phyloP scores from a whole-genome alignment of 2,797 vertebrate species.

The Hydrophis major region DNA sequence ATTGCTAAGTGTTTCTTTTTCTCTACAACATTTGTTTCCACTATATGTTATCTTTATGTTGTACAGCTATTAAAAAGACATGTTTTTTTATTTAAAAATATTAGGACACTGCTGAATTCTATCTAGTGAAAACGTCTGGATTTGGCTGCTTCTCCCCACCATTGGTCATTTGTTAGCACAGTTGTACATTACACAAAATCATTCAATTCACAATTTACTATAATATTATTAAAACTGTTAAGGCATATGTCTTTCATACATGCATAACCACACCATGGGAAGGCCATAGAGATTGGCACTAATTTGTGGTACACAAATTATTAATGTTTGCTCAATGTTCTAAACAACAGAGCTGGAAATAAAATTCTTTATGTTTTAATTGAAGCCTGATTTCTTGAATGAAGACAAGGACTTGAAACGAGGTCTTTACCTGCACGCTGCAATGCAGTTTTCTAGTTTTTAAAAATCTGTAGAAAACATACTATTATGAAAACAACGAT shows the following conservation, averaged over 20 bases:
- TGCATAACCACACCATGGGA: background rate
- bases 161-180: background rate
- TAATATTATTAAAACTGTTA: conserved; percentile 24
- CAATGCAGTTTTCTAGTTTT: background rate
- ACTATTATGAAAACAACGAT: background rate
- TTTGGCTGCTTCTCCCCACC: background rate
- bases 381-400: background rate
- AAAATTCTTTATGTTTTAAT: background rate
- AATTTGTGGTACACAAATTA: background rate
- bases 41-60: background rate
- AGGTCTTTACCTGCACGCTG: background rate
- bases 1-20: background rate
- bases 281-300: background rate
- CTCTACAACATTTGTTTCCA: background rate
- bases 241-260: background rate
- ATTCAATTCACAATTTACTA: background rate
- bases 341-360: background rate
- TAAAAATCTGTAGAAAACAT: background rate
- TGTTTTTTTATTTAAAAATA: conserved; percentile 4
- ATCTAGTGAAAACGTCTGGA: background rate
- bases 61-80: background rate
- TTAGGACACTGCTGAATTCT: conserved; percentile 9
- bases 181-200: conserved; percentile 2
- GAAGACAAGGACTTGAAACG: background rate
- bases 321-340: background rate